These are phyloP conservation scores for Drosophila carrolli DNA, from an alignment of 1,140 invertebrate genomes.

Conservation along the genomic window DNA sequence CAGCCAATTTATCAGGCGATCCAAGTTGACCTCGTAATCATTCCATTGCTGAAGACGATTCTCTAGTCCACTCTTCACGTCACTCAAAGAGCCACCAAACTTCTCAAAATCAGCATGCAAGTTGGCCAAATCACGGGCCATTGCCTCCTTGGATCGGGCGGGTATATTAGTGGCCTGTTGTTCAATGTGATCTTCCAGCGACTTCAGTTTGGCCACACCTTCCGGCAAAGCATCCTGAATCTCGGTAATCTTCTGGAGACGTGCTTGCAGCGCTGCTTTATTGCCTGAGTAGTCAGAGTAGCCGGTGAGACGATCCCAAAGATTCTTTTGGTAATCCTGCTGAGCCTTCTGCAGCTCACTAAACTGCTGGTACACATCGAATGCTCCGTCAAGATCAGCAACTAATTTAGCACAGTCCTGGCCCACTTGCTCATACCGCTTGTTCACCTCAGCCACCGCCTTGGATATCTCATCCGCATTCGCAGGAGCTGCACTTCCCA, in stretches of 20 bases:
- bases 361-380: constrained; percentile 93
- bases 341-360: constrained; percentile 93
- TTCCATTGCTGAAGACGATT: constrained; percentile 95
- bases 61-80: constrained; percentile 92
- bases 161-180: constrained; percentile 89
- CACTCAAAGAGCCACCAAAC: constrained; percentile 90
- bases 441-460: constrained; percentile 89
- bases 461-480: constrained; percentile 87
- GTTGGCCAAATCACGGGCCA: constrained; percentile 91
- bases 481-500: constrained; percentile 86
- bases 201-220: constrained; percentile 89
- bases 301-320: constrained; percentile 92
- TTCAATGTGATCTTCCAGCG: constrained; percentile 89
- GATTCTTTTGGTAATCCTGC: constrained; percentile 94
- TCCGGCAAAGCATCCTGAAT: constrained; percentile 91
- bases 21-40: constrained; percentile 94
- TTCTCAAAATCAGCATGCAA: constrained; percentile 93
- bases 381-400: constrained; percentile 89
- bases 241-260: constrained; percentile 90
- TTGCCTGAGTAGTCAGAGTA: constrained; percentile 93
- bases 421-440: constrained; percentile 90
- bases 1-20: constrained; percentile 92
- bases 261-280: constrained; percentile 90
- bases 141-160: constrained; percentile 90
- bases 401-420: constrained; percentile 88